Evolutionary conservation across 2,113 vertebrate species (phyloP), one percentile per base, ranked within the genome.

Genomic region (Tor tambroides): DNA sequence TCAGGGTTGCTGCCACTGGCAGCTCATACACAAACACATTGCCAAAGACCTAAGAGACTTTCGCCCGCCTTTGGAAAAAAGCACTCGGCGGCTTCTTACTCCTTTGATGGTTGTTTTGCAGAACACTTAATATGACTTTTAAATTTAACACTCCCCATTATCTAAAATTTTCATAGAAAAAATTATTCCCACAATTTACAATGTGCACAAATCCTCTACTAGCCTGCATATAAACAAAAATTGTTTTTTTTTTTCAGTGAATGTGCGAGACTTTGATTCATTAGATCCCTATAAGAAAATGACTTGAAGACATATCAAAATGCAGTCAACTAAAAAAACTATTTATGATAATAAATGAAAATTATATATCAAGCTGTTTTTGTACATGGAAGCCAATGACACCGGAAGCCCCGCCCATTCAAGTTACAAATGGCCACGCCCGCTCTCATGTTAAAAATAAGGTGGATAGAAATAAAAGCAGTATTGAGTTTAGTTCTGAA

Each of bases 201-300:
- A n/a, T 4, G 10, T 3, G 15, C 30, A 35, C 23, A 49, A 32
- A 11, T 19, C 23, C 9, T 21, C 10, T 21, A 26, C 72, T 63
- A 46, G 32, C 32, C 32, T 35, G n/a, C 30, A 49, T 69, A 87
- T 97, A 95, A 0, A 51, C 15, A 51, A 17, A 49, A 49, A 49
- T 1, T 17, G 15, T 0, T 21, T 56, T 56, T 56, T 56, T 56
- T 59, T 21, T 23, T 14, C 46, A 3, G 21, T 59, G 54, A 59
- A 59, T 59, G 54, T 3, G 3, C 1, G 56, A 3, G 8, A 61
- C 8, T n/a, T 61, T 23, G 8, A 54, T 54, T 54, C 17, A 21
- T 54, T 61, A 9, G 14, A 4, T 5, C 14, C 5, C 3, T 51
- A 17, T 17, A 51, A 5, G 21, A 23, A 59, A 23, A 23, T 21